Percentiles rank a stretch among this genome's conserved stretches.
These are phyloP conservation scores for Seriola aureovittata DNA, from an alignment of 2,113 vertebrate species.

Conservation along the genomic window DNA sequence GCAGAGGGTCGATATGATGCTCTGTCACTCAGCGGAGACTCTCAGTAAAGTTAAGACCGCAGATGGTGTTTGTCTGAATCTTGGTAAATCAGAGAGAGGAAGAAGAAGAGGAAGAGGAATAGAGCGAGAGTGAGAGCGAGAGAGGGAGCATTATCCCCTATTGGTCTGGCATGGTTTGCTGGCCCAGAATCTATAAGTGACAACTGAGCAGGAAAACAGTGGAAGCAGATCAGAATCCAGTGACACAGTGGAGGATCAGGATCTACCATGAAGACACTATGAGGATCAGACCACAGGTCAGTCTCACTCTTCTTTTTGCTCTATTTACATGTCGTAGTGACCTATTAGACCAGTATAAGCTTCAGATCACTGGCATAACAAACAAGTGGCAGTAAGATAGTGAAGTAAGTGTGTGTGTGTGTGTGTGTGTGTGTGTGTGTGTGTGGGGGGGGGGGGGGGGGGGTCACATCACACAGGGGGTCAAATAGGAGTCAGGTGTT, in stretches of 20 bases:
- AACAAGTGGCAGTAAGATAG: background rate
- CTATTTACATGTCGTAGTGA: background rate
- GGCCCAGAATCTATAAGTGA: conserved; percentile 69
- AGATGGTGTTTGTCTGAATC: background rate
- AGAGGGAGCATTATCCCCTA: conserved; percentile 48
- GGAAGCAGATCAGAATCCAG: background rate
- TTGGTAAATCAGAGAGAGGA: background rate
- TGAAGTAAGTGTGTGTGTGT: background rate
- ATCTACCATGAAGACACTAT: conserved; percentile 51
- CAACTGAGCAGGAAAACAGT: conserved; percentile 12
- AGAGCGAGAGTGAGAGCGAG: background rate
- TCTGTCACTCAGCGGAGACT: background rate
- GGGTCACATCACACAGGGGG: background rate
- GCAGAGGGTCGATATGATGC: background rate
- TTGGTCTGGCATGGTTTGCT: conserved; percentile 63
- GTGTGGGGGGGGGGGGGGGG: background rate
- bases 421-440: too few relatives aligned
- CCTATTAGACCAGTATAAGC: background rate
- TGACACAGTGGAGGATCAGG: background rate
- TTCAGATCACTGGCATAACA: background rate
- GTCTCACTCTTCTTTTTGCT: conserved; percentile 29
- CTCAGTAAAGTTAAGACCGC: background rate
- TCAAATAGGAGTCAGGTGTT: background rate
- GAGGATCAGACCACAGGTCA: conserved; percentile 69
- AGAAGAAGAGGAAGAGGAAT: background rate